phyloP scores from a whole-genome alignment of 1,140 invertebrate species.

The Pseudoatta argentina region DNA sequence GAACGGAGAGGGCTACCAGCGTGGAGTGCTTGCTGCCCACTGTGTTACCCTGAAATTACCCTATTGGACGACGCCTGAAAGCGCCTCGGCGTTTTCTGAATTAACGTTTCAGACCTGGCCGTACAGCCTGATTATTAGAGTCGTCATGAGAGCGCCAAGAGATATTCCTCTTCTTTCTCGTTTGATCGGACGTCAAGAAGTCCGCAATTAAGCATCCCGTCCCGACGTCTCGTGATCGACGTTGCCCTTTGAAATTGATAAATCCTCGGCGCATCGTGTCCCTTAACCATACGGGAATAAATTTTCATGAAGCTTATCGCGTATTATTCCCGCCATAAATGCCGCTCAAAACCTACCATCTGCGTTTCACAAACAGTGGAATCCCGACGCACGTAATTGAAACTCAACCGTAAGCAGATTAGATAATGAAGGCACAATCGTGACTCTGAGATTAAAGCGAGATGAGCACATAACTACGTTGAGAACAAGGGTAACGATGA shows the following conservation, averaged over 20 bases:
- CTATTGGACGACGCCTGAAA: slow-evolving; percentile 71
- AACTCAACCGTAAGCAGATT: slow-evolving; percentile 47
- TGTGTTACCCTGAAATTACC: slow-evolving; percentile 76
- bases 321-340: slow-evolving; percentile 36
- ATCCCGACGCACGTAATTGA: slow-evolving; percentile 53
- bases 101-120: slow-evolving; percentile 68
- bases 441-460: slow-evolving; percentile 28
- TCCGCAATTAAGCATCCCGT: slow-evolving; percentile 44
- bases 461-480: slow-evolving; percentile 12
- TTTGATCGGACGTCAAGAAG: slow-evolving; percentile 56
- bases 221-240: slow-evolving; percentile 25
- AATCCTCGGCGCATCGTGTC: slow-evolving; percentile 44
- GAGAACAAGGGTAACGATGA: slow-evolving; percentile 18
- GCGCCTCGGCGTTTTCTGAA: slow-evolving; percentile 68
- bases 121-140: slow-evolving; percentile 59
- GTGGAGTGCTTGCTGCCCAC: slow-evolving; percentile 65
- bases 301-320: slow-evolving; percentile 45
- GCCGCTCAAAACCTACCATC: slow-evolving; percentile 27
- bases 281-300: slow-evolving; percentile 23
- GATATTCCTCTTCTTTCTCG: slow-evolving; percentile 42
- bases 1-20: slow-evolving; percentile 64
- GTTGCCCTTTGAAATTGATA: slow-evolving; percentile 52
- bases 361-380: slow-evolving; percentile 50
- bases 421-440: slow-evolving; percentile 40
- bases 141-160: slow-evolving; percentile 53